Base-by-base conservation (phyloP, 1,140 invertebrate species). In the Piezodorus guildinii region DNA sequence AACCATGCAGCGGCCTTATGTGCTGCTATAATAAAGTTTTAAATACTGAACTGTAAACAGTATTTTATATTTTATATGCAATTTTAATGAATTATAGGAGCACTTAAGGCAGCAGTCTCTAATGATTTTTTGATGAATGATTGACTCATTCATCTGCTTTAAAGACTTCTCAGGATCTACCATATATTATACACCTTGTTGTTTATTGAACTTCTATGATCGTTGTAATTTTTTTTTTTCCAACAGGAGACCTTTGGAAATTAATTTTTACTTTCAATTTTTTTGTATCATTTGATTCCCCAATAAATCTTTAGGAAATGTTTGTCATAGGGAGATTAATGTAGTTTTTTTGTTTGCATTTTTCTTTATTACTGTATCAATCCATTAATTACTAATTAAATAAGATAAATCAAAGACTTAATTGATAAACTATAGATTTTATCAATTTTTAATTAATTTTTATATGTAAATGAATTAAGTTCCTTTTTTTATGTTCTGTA, bases 321-420 rank as follows among this genome's bases (percentile, higher is more conserved):
- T 56, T 56, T 27, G 52, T 56, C 17, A 56, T 56, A 56, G 52
- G 52, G 52, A 56, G 23, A 56, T 16, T 27, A 52, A 52, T 52
- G 51, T 52, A 52, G 52, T 56, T 56, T 56, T 56, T 56, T 56
- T 56, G 23, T 54, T 54, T 30, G 9, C 9, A 5, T 30, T 30
- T 30, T 30, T 30, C n/a, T n/a, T 30, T 30, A 10, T 39, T 10
- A 39, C 12, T 39, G 3, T 39, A 39, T 39, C 34, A 39, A 39
- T 6, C 1, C 34, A 56, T 56, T 56, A 56, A 56, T 56, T 56
- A 56, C 5, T 56, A 56, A 21, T 56, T 23, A 49, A 56, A 56
- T 56, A 56, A 56, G 52, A 25, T 56, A 56, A 56, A 56, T 56
- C 52, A 56, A 56, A 56, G 52, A 56, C 52, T 56, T 56, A 23